Percentiles rank a stretch among this genome's conserved stretches.
phyloP scores from a whole-genome alignment of 1,140 invertebrate genomes.

The Nasonia vitripennis region DNA sequence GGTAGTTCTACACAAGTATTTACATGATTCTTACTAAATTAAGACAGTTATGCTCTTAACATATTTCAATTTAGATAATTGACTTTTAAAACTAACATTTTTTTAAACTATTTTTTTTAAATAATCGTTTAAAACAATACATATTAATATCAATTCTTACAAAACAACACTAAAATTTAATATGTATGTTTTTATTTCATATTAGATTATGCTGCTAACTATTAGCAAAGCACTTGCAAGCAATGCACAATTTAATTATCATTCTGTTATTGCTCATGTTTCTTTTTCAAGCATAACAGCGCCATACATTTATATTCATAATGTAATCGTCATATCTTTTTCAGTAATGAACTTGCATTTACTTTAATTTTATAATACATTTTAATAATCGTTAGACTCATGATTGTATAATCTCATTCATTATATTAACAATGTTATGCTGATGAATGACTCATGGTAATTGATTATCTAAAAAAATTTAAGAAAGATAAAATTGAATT shows the following conservation, averaged over 20 bases:
- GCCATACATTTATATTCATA: constrained; percentile 31
- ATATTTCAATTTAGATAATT: constrained; percentile 34
- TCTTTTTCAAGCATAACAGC: constrained; percentile 41
- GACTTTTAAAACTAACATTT: constrained; percentile 45
- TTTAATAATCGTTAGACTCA: neutral
- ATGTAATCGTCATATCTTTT: constrained; percentile 36
- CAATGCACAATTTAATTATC: constrained; percentile 68
- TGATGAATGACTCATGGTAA: neutral
- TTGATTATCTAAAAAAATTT: neutral
- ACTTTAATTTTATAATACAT: neutral
- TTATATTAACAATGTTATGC: neutral
- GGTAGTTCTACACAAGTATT: constrained; percentile 60
- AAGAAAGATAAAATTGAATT: neutral
- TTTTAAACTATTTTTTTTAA: constrained; percentile 38
- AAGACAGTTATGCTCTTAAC: constrained; percentile 42
- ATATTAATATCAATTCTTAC: constrained; percentile 45
- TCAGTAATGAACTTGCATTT: neutral
- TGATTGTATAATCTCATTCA: neutral
- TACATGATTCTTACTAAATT: constrained; percentile 50
- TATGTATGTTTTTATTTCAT: constrained; percentile 34
- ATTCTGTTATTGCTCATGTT: constrained; percentile 47
- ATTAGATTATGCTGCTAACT: constrained; percentile 62
- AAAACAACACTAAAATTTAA: constrained; percentile 37
- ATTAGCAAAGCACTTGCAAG: constrained; percentile 68
- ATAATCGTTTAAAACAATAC: constrained; percentile 7